Evolutionary conservation across 1,140 invertebrate genomes (phyloP), one percentile per base, ranked within the genome.

Genomic region (Drosophila bocki): DNA sequence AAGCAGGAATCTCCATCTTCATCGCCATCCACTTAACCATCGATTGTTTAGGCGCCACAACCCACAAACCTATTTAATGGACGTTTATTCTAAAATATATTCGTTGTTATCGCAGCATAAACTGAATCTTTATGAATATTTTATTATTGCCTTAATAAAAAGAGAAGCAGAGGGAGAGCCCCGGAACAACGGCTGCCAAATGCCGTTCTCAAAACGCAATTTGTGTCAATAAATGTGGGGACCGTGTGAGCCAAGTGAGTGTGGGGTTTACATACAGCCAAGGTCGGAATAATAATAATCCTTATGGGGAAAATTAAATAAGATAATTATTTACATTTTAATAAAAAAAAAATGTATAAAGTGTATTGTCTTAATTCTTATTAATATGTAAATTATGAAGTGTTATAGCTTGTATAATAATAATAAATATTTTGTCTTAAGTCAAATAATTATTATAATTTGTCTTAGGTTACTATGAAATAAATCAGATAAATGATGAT

Each of bases 61-160:
- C 62, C 32, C 50, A 58, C 57, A 70, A 53, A 56, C 60, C 69
- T 44, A 54, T 78, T 87, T 82, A 70, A 72, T 82, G 44, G 62
- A 42, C 72, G 56, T 78, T 78, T 88, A 80, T 71, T 88, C 68
- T 72, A 68, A 75, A 83, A 83, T 71, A 80, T 71, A 48, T 48
- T 58, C 65, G 44, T 57, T 60, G 53, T 80, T 82, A 74, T 79
- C 60, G 80, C 70, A 58, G 80, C 80, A 70, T 75, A 80, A 81
- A 81, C 80, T 60, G 69, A 88, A 88, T 88, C 80, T 88, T 90
- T 88, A 88, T 88, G 84, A 88, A 88, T 90, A 88, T 88, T 90
- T 88, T 90, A 88, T 88, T 90, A 90, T 84, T 78, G 75, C 81
- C 78, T 81, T 75, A 90, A 88, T 84, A 84, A 88, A 90, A 80